Evolutionary conservation across 2,113 vertebrate species (phyloP).

Genomic region (Alouatta palliata): DNA sequence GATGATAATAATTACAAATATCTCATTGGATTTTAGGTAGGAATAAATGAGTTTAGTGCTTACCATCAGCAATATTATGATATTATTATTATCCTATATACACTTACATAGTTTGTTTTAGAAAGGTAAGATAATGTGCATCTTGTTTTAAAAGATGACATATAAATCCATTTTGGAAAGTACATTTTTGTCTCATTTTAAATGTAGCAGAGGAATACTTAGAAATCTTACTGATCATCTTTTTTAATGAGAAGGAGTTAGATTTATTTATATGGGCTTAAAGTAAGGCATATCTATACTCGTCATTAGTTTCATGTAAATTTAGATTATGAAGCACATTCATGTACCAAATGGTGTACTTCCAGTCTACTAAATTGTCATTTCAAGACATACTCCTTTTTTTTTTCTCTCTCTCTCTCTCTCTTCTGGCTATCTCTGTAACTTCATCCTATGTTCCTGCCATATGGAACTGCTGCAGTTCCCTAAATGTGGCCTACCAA

Average conservation of each 20-base stretch:
- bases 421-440: background rate
- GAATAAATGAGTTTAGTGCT: background rate
- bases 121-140: background rate
- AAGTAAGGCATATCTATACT: background rate
- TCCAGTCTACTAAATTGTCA: background rate
- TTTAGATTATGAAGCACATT: slow-evolving; percentile 13
- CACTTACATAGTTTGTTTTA: background rate
- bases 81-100: background rate
- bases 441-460: background rate
- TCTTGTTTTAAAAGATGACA: background rate
- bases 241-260: background rate
- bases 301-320: background rate
- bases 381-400: background rate
- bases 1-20: background rate
- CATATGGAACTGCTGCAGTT: background rate
- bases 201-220: background rate
- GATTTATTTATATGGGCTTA: background rate
- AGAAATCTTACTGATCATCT: background rate
- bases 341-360: background rate
- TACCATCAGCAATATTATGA: background rate
- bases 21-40: background rate
- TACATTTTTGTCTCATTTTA: background rate
- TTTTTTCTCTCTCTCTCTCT: background rate
- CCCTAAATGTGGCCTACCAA: background rate
- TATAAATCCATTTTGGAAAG: background rate